Evolutionary conservation across 2,797 vertebrate genomes (phyloP), one percentile per base, ranked within the genome.

Genomic region (Tolypeutes matacus): DNA sequence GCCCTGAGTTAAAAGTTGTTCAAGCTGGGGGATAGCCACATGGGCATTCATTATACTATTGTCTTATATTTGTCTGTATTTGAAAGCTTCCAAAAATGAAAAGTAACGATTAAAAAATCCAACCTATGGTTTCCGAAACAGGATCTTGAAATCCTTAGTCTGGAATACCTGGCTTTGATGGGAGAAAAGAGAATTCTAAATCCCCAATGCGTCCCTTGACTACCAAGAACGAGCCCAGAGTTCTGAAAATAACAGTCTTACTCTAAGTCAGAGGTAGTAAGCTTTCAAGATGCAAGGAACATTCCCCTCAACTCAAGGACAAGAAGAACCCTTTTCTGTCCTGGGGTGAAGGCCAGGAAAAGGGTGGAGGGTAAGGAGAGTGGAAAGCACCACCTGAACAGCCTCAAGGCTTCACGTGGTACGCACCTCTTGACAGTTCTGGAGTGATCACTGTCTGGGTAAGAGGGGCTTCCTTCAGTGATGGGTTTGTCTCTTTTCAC

Each of bases 11-110:
- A 23, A 21, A 25, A 18, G 81, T 56, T 72, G 78, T 73, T 87
- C 65, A 83, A 69, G 73, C 31, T 34, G 31, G 36, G 12, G 51
- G 36, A 36, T 70, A n/a, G 12, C 14, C 34, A 69, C 36, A 34
- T 6, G 34, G 34, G 88, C 58, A 6, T 51, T 69, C 46, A 49
- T 46, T 77, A 34, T 51, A 39, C 13, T 85, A 25, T 89, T 46
- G 73, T 87, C 31, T 93, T 46, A 73, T 5, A 83, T 77, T 89
- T 89, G 25, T 65, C 27, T 58, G n/a, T 34, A 17, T 69, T 67
- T 89, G 39, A 75, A 64, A 75, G 49, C 73, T 85, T 86, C 72
- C 76, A 87, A 87, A 87, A 92, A 88, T 89, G 77, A 92, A 81
- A 88, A 14, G 31, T 49, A 83, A 81, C 89, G 6, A 56, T 9